Evolutionary conservation across 1,140 invertebrate species (phyloP).

Genomic region (Agrypnia vestita): DNA sequence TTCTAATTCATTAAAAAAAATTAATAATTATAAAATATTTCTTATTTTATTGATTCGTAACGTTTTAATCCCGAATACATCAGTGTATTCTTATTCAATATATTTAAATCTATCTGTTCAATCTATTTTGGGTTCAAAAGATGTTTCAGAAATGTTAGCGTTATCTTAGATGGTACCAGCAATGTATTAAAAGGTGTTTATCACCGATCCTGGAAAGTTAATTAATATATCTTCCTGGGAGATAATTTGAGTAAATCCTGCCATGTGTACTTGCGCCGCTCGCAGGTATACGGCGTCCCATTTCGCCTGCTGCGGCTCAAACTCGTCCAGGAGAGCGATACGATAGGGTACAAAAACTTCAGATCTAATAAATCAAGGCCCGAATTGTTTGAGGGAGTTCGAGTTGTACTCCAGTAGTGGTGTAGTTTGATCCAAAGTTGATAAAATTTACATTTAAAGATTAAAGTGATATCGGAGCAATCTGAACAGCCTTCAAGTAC

Average conservation of each 20-base stretch:
- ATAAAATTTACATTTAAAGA: slow-evolving; percentile 10
- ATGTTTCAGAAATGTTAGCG: no score
- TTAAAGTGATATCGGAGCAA: no score
- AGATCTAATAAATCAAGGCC: slow-evolving; percentile 41
- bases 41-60: no score
- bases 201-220: neutral
- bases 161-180: no score
- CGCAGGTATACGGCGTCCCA: neutral
- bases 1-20: no score
- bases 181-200: no score
- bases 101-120: no score
- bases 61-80: no score
- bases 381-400: slow-evolving; percentile 35
- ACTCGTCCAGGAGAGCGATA: neutral
- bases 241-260: slow-evolving; percentile 1
- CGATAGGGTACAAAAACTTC: slow-evolving; percentile 29
- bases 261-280: slow-evolving; percentile 1
- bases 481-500: no score
- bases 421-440: slow-evolving; percentile 35
- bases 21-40: no score
- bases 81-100: no score
- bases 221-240: slow-evolving; percentile 34
- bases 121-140: no score
- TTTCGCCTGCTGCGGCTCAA: neutral
- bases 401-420: slow-evolving; percentile 26